Evolutionary conservation across 2,113 vertebrate genomes (phyloP).

Genomic region (Himantopus leucocephalus): DNA sequence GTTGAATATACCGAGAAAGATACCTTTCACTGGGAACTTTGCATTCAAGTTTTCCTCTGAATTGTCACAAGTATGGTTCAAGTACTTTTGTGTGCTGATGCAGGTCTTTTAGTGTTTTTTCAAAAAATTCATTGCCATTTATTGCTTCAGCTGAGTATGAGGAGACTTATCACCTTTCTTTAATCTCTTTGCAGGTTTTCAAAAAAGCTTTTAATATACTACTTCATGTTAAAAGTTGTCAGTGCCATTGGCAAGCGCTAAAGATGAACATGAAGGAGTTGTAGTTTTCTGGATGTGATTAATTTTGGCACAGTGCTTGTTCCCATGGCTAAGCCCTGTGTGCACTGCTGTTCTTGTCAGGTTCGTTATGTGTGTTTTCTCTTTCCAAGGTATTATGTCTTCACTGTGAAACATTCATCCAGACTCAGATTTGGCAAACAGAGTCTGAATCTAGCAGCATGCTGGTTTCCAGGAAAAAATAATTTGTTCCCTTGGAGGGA

Average conservation of each 20-base stretch:
- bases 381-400: constrained; percentile 22
- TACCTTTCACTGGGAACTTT: neutral
- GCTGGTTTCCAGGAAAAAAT: constrained; percentile 34
- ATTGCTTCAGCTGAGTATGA: neutral
- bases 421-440: constrained; percentile 25
- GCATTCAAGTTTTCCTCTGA: neutral
- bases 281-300: neutral
- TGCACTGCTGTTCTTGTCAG: constrained; percentile 49
- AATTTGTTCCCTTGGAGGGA: neutral
- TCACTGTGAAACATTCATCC: constrained; percentile 3
- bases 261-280: constrained; percentile 19
- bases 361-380: constrained; percentile 6
- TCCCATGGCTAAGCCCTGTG: constrained; percentile 11
- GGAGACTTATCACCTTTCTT: neutral
- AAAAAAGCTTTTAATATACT: neutral
- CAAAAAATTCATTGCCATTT: neutral
- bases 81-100: neutral
- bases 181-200: neutral
- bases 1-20: neutral
- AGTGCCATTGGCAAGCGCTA: neutral
- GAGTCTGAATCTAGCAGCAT: neutral
- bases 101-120: neutral
- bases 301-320: constrained; percentile 17
- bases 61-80: neutral
- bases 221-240: neutral